These are phyloP conservation scores for Platycercus adscitus DNA, from an alignment of 2,113 vertebrate genomes.

Conservation along the genomic window DNA sequence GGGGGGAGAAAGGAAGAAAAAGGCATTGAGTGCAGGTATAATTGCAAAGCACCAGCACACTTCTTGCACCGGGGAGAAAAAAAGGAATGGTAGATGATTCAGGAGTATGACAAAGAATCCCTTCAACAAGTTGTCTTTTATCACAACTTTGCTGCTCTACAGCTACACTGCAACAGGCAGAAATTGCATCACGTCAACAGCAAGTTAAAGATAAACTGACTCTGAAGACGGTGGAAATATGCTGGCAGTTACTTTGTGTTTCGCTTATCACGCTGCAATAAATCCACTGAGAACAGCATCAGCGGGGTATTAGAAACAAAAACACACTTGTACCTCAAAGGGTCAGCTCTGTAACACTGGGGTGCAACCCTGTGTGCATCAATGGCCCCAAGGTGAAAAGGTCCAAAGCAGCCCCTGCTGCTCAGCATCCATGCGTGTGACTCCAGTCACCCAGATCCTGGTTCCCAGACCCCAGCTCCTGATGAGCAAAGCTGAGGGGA, in stretches of 20 bases:
- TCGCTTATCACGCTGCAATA: not conserved
- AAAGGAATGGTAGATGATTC: constrained; percentile 35
- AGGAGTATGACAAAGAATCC: constrained; percentile 44
- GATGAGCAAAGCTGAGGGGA: not conserved
- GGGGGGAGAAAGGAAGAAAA: not conserved
- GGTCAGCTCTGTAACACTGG: not conserved
- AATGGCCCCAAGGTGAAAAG: not conserved
- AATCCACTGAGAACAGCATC: not conserved
- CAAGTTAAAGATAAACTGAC: constrained; percentile 50
- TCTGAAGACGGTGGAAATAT: constrained; percentile 13
- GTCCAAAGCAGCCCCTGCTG: not conserved
- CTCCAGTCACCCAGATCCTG: not conserved
- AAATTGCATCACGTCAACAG: constrained; percentile 50
- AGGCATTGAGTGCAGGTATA: constrained; percentile 14
- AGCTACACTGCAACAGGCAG: not conserved
- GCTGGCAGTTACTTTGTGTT: constrained; percentile 11
- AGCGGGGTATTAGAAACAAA: not conserved
- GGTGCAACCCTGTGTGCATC: not conserved
- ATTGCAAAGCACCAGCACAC: constrained; percentile 39
- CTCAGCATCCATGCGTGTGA: not conserved
- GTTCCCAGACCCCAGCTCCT: not conserved
- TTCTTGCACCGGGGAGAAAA: not conserved
- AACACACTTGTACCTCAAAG: not conserved
- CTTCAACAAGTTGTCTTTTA: constrained; percentile 61
- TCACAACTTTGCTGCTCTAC: constrained; percentile 38